Conservation (phyloP, 2,888 invertebrate species). For the Drosophila recens region DNA sequence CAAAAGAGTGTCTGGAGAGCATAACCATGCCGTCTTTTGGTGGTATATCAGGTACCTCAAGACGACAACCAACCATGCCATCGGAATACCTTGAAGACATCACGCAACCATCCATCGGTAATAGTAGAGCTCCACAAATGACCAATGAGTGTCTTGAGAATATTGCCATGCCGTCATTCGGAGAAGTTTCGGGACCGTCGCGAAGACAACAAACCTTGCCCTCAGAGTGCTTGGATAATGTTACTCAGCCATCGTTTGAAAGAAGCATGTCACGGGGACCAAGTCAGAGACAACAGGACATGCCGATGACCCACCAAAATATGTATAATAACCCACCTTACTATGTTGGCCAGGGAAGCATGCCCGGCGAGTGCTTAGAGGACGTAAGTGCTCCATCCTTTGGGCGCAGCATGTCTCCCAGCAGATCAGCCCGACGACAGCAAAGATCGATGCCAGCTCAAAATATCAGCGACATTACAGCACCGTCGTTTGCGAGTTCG, state of each 20-base stretch:
- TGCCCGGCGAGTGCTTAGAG: conserved; percentile 32
- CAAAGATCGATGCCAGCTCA: conserved; percentile 3
- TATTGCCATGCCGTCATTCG: conserved; percentile 1
- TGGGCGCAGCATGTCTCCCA: neutral
- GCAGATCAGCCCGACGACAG: neutral
- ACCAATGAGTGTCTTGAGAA: conserved; percentile 13
- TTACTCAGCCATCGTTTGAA: conserved; percentile 34
- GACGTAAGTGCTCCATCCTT: conserved; percentile 40
- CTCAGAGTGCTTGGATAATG: conserved; percentile 20
- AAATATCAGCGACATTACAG: conserved; percentile 14
- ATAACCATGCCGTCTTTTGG: conserved; percentile 36
- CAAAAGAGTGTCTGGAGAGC: conserved; percentile 11
- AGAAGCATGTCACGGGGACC: conserved; percentile 25
- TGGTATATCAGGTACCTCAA: neutral
- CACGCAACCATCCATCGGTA: conserved; percentile 20
- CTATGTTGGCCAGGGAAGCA: neutral
- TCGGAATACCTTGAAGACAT: conserved; percentile 12
- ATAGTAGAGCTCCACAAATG: neutral
- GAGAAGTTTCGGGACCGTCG: neutral
- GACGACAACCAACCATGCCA: neutral
- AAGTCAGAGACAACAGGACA: neutral
- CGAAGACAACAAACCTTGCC: neutral
- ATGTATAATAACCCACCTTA: neutral
- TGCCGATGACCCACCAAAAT: neutral
- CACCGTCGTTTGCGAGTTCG: neutral